Evolutionary conservation across 2,888 invertebrate species (phyloP), one percentile per base, ranked within the genome.

Genomic region (Apomyelois bistriatella): DNA sequence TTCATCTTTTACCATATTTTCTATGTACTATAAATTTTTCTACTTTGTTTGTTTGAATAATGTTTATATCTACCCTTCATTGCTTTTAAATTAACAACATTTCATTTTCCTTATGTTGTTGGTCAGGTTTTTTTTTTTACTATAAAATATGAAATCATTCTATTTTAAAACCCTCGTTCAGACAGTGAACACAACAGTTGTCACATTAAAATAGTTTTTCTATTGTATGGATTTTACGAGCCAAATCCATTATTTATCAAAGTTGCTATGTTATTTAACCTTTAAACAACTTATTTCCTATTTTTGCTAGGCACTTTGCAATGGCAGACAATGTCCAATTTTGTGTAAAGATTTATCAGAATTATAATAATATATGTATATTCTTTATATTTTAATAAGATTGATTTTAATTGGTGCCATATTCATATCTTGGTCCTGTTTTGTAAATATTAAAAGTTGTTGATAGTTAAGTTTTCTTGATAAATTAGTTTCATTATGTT

Each of bases 351-450:
- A 9, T 1, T 9, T 32, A 32, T 6, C 3, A 32, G 7, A 6
- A 32, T 32, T 4, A 32, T 6, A 9, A 9, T 32, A 7, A 54
- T 55, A 52, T 59, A 48, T 46, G 57, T 57, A 49, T 53, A 58
- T 54, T n/a, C n/a, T n/a, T n/a, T n/a, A n/a, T n/a, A n/a, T n/a
- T n/a, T n/a, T n/a, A n/a, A n/a, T n/a, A n/a, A n/a, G n/a, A n/a
- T n/a, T n/a, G n/a, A 53, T 62, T 73, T 59, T 65, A 64, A 64
- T 74, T 74, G 77, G 82, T 82, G 82, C 82, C 82, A 82, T 82
- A 81, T 60, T 60, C 65, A 52, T 64, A 48, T 67, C 58, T 68
- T 65, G 64, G 66, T 64, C 58, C 62, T 66, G 52, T 58, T 61
- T 28, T 72, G 68, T 71, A 72, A 66, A 73, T 72, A 70, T 60